Evolutionary conservation across 2,888 invertebrate genomes (phyloP).

Genomic region (Drosophila neonasuta): DNA sequence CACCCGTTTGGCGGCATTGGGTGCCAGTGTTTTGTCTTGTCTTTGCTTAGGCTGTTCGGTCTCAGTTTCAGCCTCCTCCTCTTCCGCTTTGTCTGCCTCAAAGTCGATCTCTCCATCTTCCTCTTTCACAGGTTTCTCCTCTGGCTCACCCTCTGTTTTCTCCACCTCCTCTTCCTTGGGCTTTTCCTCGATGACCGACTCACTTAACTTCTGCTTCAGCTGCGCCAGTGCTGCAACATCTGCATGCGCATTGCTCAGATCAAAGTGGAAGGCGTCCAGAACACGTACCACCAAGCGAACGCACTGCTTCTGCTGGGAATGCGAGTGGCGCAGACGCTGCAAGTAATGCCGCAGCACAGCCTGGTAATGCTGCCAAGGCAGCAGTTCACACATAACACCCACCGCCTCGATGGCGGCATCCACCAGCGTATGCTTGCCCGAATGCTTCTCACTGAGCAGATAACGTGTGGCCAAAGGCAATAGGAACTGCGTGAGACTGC

Average conservation of each 20-base stretch:
- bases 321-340: slow-evolving; percentile 87
- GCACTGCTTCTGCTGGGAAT: slow-evolving; percentile 91
- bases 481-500: slow-evolving; percentile 91
- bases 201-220: slow-evolving; percentile 67
- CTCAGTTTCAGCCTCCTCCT: slow-evolving; percentile 10
- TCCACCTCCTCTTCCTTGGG: slow-evolving; percentile 73
- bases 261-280: slow-evolving; percentile 95
- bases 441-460: slow-evolving; percentile 89
- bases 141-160: slow-evolving; percentile 74
- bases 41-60: slow-evolving; percentile 23
- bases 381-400: slow-evolving; percentile 88
- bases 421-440: slow-evolving; percentile 89
- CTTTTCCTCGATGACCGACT: slow-evolving; percentile 63
- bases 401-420: slow-evolving; percentile 93
- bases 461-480: slow-evolving; percentile 92
- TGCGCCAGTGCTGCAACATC: slow-evolving; percentile 62
- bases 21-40: slow-evolving; percentile 83
- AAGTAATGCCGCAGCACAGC: slow-evolving; percentile 91
- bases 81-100: slow-evolving; percentile 30
- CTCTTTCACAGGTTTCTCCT: slow-evolving; percentile 12
- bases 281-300: slow-evolving; percentile 90
- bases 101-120: slow-evolving; percentile 43
- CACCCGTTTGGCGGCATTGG: slow-evolving; percentile 89
- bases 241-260: slow-evolving; percentile 86
- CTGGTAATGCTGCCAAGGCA: slow-evolving; percentile 96